phyloP scores from a whole-genome alignment of 2,113 vertebrate genomes.

The Orthonyx spaldingii region DNA sequence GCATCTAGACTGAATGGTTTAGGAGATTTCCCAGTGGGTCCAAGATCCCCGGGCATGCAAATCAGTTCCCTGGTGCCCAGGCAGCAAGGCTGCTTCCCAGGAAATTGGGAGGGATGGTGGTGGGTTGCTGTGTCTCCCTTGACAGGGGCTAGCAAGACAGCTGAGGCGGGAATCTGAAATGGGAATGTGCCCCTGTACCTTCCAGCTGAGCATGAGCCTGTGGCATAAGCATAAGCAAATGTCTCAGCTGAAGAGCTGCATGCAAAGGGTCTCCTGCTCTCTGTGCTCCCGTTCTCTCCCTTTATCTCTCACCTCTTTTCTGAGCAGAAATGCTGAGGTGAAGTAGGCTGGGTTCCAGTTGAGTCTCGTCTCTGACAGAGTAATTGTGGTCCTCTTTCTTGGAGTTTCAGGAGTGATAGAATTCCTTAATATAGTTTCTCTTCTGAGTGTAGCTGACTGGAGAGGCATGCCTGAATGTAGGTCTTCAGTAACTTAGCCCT shows the following conservation, averaged over 20 bases:
- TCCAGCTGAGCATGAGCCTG: not conserved
- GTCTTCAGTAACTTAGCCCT: not conserved
- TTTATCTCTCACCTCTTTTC: not conserved
- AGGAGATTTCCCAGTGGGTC: not conserved
- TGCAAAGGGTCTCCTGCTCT: not conserved
- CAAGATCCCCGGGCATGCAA: fast-evolving
- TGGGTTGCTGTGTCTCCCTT: not conserved
- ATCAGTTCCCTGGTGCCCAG: not conserved
- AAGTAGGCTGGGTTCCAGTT: not conserved
- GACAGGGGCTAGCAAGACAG: not conserved
- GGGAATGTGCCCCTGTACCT: not conserved
- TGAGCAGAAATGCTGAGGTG: not conserved
- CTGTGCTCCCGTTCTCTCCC: not conserved
- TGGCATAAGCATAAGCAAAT: not conserved
- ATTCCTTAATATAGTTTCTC: not conserved
- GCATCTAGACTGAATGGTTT: not conserved
- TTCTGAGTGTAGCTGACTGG: not conserved
- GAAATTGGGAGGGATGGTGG: fast-evolving
- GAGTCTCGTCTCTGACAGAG: not conserved
- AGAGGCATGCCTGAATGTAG: not conserved
- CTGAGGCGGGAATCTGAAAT: not conserved
- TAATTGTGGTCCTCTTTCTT: not conserved
- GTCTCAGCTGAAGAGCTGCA: not conserved
- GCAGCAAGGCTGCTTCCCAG: not conserved
- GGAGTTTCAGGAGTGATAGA: not conserved